A percentile compares a stretch with the other conserved stretches of the same genome.
These are phyloP conservation scores for Leuciscus idus DNA, from an alignment of 2,113 vertebrate genomes.

Conservation along the genomic window DNA sequence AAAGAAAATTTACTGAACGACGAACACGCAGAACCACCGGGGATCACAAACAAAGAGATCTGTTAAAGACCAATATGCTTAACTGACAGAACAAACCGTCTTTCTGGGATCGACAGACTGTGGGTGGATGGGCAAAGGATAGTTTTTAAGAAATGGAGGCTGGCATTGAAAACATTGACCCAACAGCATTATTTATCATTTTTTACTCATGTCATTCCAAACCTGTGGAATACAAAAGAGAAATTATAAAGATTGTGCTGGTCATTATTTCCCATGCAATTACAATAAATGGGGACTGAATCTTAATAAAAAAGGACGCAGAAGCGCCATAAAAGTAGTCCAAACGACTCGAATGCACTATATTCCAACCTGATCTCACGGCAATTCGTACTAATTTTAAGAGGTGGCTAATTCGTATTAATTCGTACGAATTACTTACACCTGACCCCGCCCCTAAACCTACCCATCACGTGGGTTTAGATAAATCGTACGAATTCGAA, in stretches of 20 bases:
- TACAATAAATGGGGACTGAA: not conserved
- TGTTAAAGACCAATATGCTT: constrained; percentile 53
- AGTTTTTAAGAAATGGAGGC: not conserved
- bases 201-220: not conserved
- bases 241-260: not conserved
- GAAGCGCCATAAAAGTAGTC: not conserved
- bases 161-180: not conserved
- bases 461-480: no score
- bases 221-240: not conserved
- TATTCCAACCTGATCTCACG: no score
- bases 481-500: no score
- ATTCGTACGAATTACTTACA: no score
- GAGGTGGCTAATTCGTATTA: no score
- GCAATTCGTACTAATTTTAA: no score
- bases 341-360: not conserved
- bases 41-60: constrained; percentile 57
- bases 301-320: not conserved
- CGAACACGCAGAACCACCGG: constrained; percentile 58
- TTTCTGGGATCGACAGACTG: not conserved
- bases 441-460: no score
- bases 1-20: constrained; percentile 49
- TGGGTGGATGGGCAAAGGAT: not conserved
- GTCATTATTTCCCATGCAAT: not conserved
- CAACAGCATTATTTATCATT: not conserved
- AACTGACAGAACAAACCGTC: not conserved